phyloP scores from a whole-genome alignment of 2,797 vertebrate genomes.

The Merluccius polli region DNA sequence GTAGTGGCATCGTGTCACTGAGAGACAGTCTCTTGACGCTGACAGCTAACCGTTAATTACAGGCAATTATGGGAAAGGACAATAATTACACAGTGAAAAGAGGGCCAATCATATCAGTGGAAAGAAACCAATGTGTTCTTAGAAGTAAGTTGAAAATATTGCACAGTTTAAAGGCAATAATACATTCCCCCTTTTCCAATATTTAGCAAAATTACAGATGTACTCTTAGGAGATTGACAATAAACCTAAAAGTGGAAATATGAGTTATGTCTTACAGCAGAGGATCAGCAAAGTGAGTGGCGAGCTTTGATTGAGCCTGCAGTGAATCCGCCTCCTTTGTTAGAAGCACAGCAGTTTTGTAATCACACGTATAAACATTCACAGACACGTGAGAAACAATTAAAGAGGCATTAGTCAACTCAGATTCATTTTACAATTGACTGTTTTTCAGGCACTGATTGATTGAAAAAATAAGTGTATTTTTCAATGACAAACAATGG shows the following conservation, averaged over 20 bases:
- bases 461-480: background rate
- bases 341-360: background rate
- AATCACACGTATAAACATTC: background rate
- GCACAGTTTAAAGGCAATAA: constrained; percentile 45
- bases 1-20: constrained; percentile 35
- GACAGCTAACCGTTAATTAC: constrained; percentile 83
- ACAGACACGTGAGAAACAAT: constrained; percentile 2
- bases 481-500: background rate
- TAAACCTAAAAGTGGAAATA: background rate
- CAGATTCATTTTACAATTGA: background rate
- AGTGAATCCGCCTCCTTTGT: background rate
- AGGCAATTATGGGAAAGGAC: constrained; percentile 81
- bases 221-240: background rate
- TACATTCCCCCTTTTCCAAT: constrained; percentile 6
- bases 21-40: constrained; percentile 70
- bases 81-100: constrained; percentile 76
- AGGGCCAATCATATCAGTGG: constrained; percentile 30
- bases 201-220: background rate
- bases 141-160: constrained; percentile 44
- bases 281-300: background rate
- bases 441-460: background rate
- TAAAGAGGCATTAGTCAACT: background rate
- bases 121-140: constrained; percentile 32
- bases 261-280: background rate
- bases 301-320: background rate